These are phyloP conservation scores for Arrhopalites spinosus DNA, from an alignment of 2,888 invertebrate species.

Conservation along the genomic window DNA sequence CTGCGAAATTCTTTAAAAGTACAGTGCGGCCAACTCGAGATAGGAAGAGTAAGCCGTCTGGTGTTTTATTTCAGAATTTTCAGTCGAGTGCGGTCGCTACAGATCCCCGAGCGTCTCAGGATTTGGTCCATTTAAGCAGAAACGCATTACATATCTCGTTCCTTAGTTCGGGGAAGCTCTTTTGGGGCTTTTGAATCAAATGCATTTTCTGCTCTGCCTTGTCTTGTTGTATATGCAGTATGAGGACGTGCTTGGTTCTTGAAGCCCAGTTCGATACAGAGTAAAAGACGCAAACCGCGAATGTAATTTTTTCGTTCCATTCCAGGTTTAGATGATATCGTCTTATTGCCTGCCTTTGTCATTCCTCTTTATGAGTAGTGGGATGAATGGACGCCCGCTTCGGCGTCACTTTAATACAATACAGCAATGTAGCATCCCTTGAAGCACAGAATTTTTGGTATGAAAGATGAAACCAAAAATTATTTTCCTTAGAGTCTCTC, in stretches of 20 bases:
- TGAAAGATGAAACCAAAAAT: too few relatives aligned
- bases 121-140: slow-evolving; percentile 21
- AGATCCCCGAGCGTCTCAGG: slow-evolving; percentile 16
- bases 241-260: too few relatives aligned
- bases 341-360: too few relatives aligned
- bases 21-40: neutral
- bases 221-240: too few relatives aligned
- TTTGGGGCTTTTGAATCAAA: neutral
- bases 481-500: neutral
- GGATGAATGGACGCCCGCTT: too few relatives aligned
- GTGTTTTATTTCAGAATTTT: slow-evolving; percentile 48
- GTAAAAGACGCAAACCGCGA: too few relatives aligned
- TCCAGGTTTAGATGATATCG: too few relatives aligned
- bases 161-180: neutral
- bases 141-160: slow-evolving; percentile 1
- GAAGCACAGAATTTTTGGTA: neutral
- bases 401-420: neutral
- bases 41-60: slow-evolving; percentile 44
- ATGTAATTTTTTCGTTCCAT: too few relatives aligned
- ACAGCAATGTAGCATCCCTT: neutral
- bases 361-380: too few relatives aligned
- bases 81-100: slow-evolving; percentile 27
- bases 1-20: too few relatives aligned
- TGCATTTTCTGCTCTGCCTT: neutral
- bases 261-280: too few relatives aligned